These are phyloP conservation scores for Chrysolina oricalcia DNA, from an alignment of 2,888 invertebrate genomes.

Conservation along the genomic window DNA sequence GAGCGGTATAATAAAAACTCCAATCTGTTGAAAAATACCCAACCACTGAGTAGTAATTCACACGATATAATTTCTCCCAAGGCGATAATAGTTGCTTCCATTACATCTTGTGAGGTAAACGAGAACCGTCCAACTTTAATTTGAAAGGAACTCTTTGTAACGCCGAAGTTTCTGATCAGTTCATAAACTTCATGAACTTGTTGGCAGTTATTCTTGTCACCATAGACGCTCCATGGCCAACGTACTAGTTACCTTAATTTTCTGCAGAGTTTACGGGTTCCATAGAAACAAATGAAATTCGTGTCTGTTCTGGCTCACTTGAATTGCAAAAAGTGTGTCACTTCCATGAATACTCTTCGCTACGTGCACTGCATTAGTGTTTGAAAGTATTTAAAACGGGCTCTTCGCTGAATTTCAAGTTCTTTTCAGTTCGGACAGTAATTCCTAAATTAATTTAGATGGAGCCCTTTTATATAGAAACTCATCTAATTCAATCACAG, in stretches of 20 bases:
- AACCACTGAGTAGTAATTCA: too few species aligned
- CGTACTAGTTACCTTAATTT: neutral
- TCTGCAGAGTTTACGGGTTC: neutral
- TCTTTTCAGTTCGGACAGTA: too few species aligned
- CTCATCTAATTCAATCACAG: too few species aligned
- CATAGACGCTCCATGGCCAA: neutral
- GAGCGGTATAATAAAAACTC: too few species aligned
- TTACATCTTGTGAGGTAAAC: neutral
- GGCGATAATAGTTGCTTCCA: neutral
- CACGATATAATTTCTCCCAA: too few species aligned
- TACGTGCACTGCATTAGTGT: neutral
- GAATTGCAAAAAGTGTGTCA: neutral
- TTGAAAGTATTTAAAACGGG: neutral
- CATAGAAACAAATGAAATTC: neutral
- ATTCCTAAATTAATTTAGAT: too few species aligned
- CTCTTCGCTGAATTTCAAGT: neutral
- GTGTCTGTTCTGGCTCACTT: neutral
- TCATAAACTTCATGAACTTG: slow-evolving; percentile 3
- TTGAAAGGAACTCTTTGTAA: neutral
- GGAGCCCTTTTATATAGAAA: too few species aligned
- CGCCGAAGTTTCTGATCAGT: neutral
- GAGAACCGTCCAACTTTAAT: neutral
- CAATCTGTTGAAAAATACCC: too few species aligned
- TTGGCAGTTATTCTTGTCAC: neutral
- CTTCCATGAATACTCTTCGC: neutral